phyloP scores from a whole-genome alignment of 2,888 invertebrate species.

The Bedellia somnulentella region DNA sequence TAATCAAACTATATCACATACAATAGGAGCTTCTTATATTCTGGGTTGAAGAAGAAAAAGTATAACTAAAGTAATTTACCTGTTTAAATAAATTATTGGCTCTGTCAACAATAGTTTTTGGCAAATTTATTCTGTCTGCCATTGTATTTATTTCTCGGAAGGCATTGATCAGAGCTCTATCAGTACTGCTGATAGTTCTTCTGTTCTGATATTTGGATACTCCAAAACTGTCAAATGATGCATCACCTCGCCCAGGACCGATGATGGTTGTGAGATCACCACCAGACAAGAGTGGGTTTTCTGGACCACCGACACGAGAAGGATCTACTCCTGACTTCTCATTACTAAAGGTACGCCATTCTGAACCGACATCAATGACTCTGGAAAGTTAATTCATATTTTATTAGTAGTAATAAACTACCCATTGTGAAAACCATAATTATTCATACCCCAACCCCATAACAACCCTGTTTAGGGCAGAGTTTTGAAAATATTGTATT shows the following conservation, averaged over 20 bases:
- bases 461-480: no score
- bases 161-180: constrained; percentile 92
- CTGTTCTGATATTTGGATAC: constrained; percentile 75
- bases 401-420: no score
- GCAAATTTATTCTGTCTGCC: constrained; percentile 97
- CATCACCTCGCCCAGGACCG: constrained; percentile 72
- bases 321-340: constrained; percentile 97
- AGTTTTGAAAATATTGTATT: no score
- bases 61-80: no score
- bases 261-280: constrained; percentile 97
- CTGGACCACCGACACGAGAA: constrained; percentile 99
- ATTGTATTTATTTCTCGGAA: constrained; percentile 97
- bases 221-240: constrained; percentile 87
- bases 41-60: no score
- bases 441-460: no score
- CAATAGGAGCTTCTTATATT: no score
- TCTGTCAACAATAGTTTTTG: constrained; percentile 94
- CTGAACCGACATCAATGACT: constrained; percentile 99
- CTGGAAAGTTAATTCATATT: no score
- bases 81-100: constrained; percentile 97
- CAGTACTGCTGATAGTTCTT: constrained; percentile 86
- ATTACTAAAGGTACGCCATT: constrained; percentile 99
- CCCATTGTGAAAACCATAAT: constrained; percentile 3
- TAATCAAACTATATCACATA: no score
- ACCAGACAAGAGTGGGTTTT: constrained; percentile 94